Conservation (phyloP, 2,113 vertebrate species). For the Romanogobio albipinnatus region DNA sequence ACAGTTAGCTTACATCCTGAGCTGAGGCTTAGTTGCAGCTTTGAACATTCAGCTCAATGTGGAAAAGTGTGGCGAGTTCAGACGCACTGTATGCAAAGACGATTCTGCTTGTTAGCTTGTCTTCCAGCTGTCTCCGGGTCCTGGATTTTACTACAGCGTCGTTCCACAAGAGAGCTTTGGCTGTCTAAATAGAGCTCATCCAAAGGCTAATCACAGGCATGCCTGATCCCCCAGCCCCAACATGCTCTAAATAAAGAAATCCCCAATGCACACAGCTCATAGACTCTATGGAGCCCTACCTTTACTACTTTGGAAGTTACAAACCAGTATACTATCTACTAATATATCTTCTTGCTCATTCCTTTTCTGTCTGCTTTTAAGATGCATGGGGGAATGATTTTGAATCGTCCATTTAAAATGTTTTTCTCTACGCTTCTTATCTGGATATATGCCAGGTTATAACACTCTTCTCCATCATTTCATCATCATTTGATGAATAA, state of each 20-base stretch:
- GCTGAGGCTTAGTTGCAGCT: constrained; percentile 19
- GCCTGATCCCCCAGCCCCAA: constrained; percentile 17
- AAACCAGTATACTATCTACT: constrained; percentile 9
- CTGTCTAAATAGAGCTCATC: constrained; percentile 42
- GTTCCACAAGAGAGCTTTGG: constrained; percentile 8
- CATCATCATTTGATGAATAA: not conserved
- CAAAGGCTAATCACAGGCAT: constrained; percentile 35
- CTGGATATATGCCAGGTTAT: not conserved
- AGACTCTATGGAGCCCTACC: constrained; percentile 22
- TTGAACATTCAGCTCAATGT: not conserved
- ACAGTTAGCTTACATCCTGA: not conserved
- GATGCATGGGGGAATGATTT: not conserved
- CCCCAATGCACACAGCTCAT: constrained; percentile 11
- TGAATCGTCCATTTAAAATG: not conserved
- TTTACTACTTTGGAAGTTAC: not conserved
- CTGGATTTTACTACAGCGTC: not conserved
- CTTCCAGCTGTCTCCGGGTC: constrained; percentile 39
- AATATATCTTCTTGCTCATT: not conserved
- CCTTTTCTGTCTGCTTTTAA: not conserved
- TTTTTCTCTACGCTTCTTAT: not conserved
- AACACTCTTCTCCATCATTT: not conserved
- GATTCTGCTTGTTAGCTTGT: not conserved
- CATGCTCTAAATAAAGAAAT: constrained; percentile 38
- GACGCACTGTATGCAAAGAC: not conserved
- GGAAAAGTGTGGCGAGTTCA: constrained; percentile 1